phyloP scores from a whole-genome alignment of 2,113 vertebrate species.

The Limnothrissa miodon region DNA sequence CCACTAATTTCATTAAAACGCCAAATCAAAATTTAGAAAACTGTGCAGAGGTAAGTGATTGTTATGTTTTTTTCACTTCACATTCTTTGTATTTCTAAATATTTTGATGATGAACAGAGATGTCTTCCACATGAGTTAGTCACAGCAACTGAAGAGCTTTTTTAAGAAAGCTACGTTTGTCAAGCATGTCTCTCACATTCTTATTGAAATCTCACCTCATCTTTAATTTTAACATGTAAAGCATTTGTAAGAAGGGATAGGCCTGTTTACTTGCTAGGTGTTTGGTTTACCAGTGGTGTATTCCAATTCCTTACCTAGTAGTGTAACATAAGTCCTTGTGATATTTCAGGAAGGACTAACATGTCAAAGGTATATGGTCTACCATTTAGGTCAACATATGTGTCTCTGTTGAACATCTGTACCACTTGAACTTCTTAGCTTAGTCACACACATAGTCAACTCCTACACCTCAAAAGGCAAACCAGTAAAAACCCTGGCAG shows the following conservation, averaged over 20 bases:
- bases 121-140: not conserved
- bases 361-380: not conserved
- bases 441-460: not conserved
- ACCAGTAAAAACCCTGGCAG: not conserved
- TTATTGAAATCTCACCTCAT: not conserved
- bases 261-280: no score
- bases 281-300: no score
- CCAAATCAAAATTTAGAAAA: constrained; percentile 79
- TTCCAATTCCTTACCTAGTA: no score
- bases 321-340: no score
- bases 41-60: constrained; percentile 83
- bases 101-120: not conserved
- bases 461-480: constrained; percentile 33
- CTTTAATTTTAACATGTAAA: no score
- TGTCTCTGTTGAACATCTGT: not conserved
- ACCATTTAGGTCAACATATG: not conserved
- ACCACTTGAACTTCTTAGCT: not conserved
- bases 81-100: not conserved
- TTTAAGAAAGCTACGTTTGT: not conserved
- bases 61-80: not conserved
- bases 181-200: not conserved
- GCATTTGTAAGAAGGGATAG: no score
- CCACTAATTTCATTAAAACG: constrained; percentile 88
- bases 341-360: not conserved
- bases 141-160: not conserved